Evolutionary conservation across 2,113 vertebrate genomes (phyloP), one percentile per base, ranked within the genome.

Genomic region (Rhynchopsitta pachyrhyncha): DNA sequence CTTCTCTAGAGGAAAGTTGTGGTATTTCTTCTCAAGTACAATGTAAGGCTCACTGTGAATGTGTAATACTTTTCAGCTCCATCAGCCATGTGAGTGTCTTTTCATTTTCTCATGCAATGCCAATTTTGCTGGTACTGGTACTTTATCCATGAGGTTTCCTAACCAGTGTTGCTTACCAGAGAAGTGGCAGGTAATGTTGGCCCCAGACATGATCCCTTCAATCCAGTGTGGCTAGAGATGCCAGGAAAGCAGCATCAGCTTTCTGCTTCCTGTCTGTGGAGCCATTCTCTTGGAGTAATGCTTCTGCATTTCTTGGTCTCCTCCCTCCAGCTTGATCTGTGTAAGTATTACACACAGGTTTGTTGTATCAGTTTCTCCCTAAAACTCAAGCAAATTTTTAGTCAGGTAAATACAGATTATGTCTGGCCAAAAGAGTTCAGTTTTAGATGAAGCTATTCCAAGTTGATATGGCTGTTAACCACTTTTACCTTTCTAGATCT

Each of bases 61-160:
- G 74, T 90, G 81, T 88, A 82, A 60, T 63, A 0, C 0, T 86
- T 92, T 92, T 82, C 91, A 95, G 68, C 83, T 93, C 81, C 35
- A 39, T 59, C 85, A 84, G 39, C 91, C 59, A 23, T 77, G 53
- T 25, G 70, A 95, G 93, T 97, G 96, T 95, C 97, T 96, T 96
- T 86, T 92, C 12, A 18, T 63, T 94, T 94, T 76, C 71, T 77
- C 79, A 37, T 74, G 9, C 7, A 55, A 71, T 90, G 92, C 85
- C 82, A 95, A 7, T 92, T 92, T 75, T 82, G 39, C 69, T 73
- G 50, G 55, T 92, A 73, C 66, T 82, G 25, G 52, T 76, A 84
- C 69, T 82, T 94, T 20, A 41, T 49, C 64, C 22, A 24, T 44
- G 66, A 80, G 29, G 37, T 35, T 92, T 94, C 41, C 60, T 91